These are phyloP conservation scores for Seladonia tumulorum DNA, from an alignment of 2,888 invertebrate genomes.

Conservation along the genomic window DNA sequence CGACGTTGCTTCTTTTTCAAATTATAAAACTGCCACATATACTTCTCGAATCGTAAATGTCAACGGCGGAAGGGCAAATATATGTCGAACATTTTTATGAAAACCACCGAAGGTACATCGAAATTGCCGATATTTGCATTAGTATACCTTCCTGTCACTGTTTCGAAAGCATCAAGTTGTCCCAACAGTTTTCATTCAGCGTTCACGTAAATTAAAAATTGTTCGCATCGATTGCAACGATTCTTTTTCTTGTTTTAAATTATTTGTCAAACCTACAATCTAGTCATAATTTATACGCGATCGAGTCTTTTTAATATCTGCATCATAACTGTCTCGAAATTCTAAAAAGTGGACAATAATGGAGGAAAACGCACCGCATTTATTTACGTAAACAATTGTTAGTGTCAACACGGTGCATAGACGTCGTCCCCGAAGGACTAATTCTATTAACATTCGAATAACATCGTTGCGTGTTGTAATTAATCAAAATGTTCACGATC, in stretches of 20 bases:
- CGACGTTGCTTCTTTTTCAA: background rate
- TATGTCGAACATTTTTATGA: background rate
- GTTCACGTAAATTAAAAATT: too few relatives aligned
- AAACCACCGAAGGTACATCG: background rate
- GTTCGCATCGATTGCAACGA: too few relatives aligned
- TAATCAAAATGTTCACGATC: background rate
- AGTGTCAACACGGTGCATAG: background rate
- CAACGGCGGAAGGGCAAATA: background rate
- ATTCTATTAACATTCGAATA: background rate
- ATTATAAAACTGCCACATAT: background rate
- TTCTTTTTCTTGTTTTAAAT: too few relatives aligned
- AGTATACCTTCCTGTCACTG: too few relatives aligned
- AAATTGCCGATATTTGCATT: background rate
- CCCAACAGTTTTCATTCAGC: too few relatives aligned
- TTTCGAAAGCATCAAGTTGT: too few relatives aligned
- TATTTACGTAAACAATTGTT: background rate
- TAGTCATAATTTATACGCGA: too few relatives aligned
- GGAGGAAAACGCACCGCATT: background rate
- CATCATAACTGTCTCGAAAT: too few relatives aligned
- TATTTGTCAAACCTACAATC: too few relatives aligned
- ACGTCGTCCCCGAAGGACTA: background rate
- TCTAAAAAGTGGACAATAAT: too few relatives aligned
- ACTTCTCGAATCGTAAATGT: background rate
- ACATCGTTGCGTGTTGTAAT: background rate
- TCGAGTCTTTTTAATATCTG: too few relatives aligned